Evolutionary conservation across 2,888 invertebrate genomes (phyloP), one percentile per base, ranked within the genome.

Genomic region (Amiota minor): DNA sequence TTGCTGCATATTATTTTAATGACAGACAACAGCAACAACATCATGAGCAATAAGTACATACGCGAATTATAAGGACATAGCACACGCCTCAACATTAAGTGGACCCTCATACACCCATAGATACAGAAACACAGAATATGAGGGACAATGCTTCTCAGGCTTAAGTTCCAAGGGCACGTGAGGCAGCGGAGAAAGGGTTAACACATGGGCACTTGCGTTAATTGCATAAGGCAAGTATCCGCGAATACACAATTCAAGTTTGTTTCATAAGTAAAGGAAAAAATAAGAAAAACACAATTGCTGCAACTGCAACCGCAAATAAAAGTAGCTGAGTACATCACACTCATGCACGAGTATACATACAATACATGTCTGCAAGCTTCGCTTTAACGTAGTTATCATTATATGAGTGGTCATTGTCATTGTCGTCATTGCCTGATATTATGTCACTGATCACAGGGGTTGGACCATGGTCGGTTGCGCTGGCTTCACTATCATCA

Each of bases 141-240:
- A 80, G 45, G 49, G 47, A 59, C 64, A 18, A 16, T 20, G 64
- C 64, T n/a, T 8, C n/a, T 56, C 10, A 12, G 8, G 55, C 53
- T 35, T 35, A 6, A 18, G 65, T 74, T 67, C 73, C 71, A 70
- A 72, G 72, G 72, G 77, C 79, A 75, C 73, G 67, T n/a, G 10
- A 72, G 79, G 76, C 74, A 73, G 74, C 70, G 77, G 70, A 72
- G 72, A 67, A 46, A 61, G 20, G 75, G 79, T 78, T 75, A 76
- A 81, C 75, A 77, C 79, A 71, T 76, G 78, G 80, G 87, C 86
- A 88, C 88, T 88, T 86, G 87, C 86, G 83, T 88, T 87, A 87
- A 87, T 87, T 87, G 88, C 87, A 86, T 81, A 78, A 4, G 35
- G 35, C 35, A 35, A 35, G 35, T 35, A 8, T 8, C 79, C 80